Base-by-base conservation (phyloP, 92 coral and sea anemone species). In the Zoanthus gigantus region DNA sequence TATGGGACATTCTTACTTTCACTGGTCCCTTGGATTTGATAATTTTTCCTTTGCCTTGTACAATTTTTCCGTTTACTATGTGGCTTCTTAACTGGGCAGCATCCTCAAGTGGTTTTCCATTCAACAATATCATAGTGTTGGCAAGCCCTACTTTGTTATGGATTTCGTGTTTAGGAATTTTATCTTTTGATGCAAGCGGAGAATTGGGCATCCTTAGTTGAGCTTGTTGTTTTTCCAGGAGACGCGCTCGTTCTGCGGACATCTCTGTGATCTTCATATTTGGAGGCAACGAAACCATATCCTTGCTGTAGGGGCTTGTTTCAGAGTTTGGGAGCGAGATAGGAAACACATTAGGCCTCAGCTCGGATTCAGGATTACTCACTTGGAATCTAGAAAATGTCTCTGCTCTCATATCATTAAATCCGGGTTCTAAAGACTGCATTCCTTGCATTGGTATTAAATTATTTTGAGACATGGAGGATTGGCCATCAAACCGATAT, bases 21-120 rank as follows among this genome's bases (percentile, higher is more conserved):
- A 97, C 91, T 16, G 99, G 97, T 23, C 98, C 99, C 83, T 97
- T 97, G 5, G 99, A 97, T 89, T 92, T 96, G 66, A 97, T 94
- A 16, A 91, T 31, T 53, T 97, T 97, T 44, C 98, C 99, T 88
- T 88, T 92, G 23, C 99, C 99, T 86, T 88, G 88, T 7, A 97
- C 73, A 30, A 95, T 68, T 75, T 85, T 91, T 18, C 99, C 99
- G 80, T 95, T 86, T 74, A 91, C 88, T 9, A 97, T 94, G 56
- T 88, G 94, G 88, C 95, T 92, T 69, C 99, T 79, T 18, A 97
- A 83, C 53, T 97, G 96, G 16, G 94, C 90, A 67, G 97, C 93
- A 72, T 92, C 96, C 37, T 96, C 99, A 13, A 97, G 78, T 18
- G 98, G 97, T 72, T 89, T 89, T n/a, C 99, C 99, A 85, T 97